Evolutionary conservation across 2,888 invertebrate genomes (phyloP).

Genomic region (Tenthredo mesomela): DNA sequence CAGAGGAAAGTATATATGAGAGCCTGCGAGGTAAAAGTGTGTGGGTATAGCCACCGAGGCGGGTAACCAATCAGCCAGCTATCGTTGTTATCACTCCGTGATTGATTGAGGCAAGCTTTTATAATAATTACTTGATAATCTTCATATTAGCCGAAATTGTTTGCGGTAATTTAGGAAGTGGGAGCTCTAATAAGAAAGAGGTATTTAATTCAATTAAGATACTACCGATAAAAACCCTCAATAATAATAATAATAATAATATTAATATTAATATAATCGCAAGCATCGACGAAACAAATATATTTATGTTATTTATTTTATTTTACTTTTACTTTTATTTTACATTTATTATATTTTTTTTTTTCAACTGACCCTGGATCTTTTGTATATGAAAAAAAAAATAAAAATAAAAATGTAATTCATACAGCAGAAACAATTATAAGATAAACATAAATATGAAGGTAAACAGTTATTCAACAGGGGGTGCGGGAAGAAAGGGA

Average conservation of each 20-base stretch:
- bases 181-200: conserved; percentile 39
- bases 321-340: too few species aligned
- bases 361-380: too few species aligned
- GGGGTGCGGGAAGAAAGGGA: not conserved
- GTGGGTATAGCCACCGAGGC: not conserved
- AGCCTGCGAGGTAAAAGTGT: not conserved
- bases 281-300: too few species aligned
- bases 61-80: conserved; percentile 45
- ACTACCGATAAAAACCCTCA: not conserved
- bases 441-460: not conserved
- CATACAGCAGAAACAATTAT: not conserved
- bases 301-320: too few species aligned
- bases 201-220: conserved; percentile 39
- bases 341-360: too few species aligned
- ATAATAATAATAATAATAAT: not conserved
- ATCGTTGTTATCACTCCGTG: conserved; percentile 68
- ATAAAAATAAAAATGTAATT: not conserved
- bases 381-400: too few species aligned
- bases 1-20: not conserved
- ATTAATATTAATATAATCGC: not conserved
- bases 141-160: conserved; percentile 69
- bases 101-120: conserved; percentile 75
- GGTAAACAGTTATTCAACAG: conserved; percentile 6
- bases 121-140: conserved; percentile 74
- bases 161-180: conserved; percentile 65